These are phyloP conservation scores for Sebastes minor DNA, from an alignment of 2,797 vertebrate genomes.

Conservation along the genomic window DNA sequence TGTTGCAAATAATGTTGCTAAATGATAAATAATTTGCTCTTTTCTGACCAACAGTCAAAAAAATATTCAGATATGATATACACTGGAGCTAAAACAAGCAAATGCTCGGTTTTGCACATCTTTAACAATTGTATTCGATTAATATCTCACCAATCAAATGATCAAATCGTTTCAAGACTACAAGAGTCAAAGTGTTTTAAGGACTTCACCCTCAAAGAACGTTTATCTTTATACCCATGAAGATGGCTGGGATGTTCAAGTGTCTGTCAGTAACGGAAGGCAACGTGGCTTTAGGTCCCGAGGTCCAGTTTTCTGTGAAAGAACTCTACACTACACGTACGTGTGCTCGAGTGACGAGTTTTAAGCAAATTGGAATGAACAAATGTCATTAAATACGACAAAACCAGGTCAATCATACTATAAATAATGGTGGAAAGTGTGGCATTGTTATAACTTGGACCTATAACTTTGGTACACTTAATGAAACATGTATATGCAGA, in stretches of 20 bases:
- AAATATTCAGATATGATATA: not conserved
- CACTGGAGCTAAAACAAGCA: not conserved
- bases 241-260: constrained; percentile 70
- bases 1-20: not conserved
- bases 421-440: constrained; percentile 26
- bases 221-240: constrained; percentile 12
- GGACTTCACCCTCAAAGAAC: not conserved
- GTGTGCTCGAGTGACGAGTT: constrained; percentile 19
- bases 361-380: constrained; percentile 43
- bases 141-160: not conserved
- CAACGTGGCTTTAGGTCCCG: constrained; percentile 80
- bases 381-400: constrained; percentile 7
- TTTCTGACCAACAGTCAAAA: not conserved
- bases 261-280: constrained; percentile 79
- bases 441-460: constrained; percentile 48
- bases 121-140: not conserved
- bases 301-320: constrained; percentile 60
- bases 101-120: not conserved
- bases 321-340: constrained; percentile 24
- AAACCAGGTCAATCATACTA: constrained; percentile 16
- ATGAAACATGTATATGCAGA: constrained; percentile 37
- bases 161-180: not conserved
- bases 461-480: constrained; percentile 76
- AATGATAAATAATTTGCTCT: not conserved
- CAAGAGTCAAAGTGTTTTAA: not conserved